Percentiles rank a stretch among this genome's conserved stretches.
Conservation (phyloP, 2,797 vertebrate genomes). For the Chelmon rostratus region DNA sequence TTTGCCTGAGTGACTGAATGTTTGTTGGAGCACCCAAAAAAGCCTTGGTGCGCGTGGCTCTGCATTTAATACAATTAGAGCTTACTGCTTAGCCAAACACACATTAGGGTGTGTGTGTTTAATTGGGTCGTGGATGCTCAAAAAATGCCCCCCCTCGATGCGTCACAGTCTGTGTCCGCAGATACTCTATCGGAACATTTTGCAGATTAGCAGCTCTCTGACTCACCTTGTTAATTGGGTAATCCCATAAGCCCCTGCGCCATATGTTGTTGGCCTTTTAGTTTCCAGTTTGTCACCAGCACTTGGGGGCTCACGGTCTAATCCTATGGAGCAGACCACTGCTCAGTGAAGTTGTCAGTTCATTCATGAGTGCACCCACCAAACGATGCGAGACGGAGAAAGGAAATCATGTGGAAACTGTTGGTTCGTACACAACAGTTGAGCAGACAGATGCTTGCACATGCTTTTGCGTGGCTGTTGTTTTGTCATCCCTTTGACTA, state of each 20-base stretch:
- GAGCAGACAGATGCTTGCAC: neutral
- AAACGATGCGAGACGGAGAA: conserved; percentile 13
- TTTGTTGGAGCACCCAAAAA: conserved; percentile 11
- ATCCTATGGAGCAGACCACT: conserved; percentile 49
- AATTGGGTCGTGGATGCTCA: conserved; percentile 52
- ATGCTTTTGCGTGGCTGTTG: neutral
- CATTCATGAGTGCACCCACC: conserved; percentile 45
- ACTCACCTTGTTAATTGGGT: conserved; percentile 87
- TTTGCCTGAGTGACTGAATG: neutral
- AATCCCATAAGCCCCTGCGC: conserved; percentile 89
- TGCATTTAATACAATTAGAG: conserved; percentile 57
- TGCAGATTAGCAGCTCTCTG: conserved; percentile 80
- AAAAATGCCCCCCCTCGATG: conserved; percentile 32
- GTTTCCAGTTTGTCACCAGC: conserved; percentile 71
- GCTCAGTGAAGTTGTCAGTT: conserved; percentile 33
- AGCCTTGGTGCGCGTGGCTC: neutral
- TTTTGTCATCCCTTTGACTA: conserved; percentile 14
- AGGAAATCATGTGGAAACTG: conserved; percentile 46
- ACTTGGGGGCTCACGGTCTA: conserved; percentile 48
- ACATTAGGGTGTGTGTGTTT: conserved; percentile 47
- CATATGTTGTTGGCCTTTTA: conserved; percentile 88
- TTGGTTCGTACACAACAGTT: neutral
- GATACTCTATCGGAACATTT: conserved; percentile 68
- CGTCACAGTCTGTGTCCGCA: conserved; percentile 38
- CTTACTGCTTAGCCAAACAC: conserved; percentile 38